Evolutionary conservation across 2,797 vertebrate species (phyloP).

Genomic region (Threskiornis aethiopicus): DNA sequence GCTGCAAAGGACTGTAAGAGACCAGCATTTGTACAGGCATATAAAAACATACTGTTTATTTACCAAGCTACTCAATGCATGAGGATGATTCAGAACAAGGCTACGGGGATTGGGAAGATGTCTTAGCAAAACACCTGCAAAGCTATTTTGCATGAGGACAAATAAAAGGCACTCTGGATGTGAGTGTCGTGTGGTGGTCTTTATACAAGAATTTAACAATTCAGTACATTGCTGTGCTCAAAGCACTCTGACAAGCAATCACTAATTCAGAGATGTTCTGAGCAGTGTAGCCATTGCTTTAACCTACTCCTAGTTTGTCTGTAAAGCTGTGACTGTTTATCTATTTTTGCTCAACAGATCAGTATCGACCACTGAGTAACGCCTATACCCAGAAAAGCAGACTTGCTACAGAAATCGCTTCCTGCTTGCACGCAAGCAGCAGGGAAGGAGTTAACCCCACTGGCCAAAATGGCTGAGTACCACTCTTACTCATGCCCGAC

Average conservation of each 20-base stretch:
- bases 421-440: not conserved
- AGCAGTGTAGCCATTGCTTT: rapidly evolving
- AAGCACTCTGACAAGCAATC: not conserved
- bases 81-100: not conserved
- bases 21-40: not conserved
- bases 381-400: not conserved
- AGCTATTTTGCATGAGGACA: not conserved
- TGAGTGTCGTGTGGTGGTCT: rapidly evolving
- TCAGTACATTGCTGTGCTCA: not conserved
- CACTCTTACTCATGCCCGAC: not conserved
- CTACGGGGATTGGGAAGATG: not conserved
- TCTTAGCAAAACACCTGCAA: slow-evolving; percentile 13
- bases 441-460: not conserved
- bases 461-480: not conserved
- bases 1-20: not conserved
- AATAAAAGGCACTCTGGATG: not conserved
- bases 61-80: not conserved
- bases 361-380: not conserved
- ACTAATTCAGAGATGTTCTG: not conserved
- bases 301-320: not conserved
- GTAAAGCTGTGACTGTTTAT: not conserved
- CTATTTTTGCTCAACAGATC: not conserved
- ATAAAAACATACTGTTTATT: not conserved
- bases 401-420: not conserved
- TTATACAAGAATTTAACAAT: not conserved